These are phyloP conservation scores for Drosophila flavopinicola DNA, from an alignment of 2,888 invertebrate genomes.

Conservation along the genomic window DNA sequence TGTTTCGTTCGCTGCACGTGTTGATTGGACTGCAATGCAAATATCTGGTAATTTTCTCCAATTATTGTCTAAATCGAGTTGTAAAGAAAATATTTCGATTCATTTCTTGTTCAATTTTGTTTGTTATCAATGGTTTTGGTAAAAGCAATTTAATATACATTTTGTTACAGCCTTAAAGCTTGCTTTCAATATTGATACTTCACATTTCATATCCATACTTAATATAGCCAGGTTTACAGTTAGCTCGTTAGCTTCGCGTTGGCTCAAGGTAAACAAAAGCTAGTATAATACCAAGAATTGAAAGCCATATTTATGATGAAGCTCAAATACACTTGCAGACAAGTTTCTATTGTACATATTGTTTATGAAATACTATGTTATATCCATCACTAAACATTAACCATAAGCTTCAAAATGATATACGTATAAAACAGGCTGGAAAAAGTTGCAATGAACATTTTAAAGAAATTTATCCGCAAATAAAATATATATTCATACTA, in stretches of 20 bases:
- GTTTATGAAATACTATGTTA: no score
- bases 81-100: neutral
- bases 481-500: no score
- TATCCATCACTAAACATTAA: no score
- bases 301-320: neutral
- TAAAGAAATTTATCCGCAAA: no score
- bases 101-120: neutral
- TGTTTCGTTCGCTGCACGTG: slow-evolving; percentile 43
- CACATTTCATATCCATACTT: slow-evolving; percentile 3
- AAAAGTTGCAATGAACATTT: no score
- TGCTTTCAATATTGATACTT: slow-evolving; percentile 2
- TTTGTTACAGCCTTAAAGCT: neutral
- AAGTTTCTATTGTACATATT: neutral
- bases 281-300: neutral
- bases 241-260: slow-evolving; percentile 4
- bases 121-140: neutral
- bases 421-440: no score
- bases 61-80: slow-evolving; percentile 13
- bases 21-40: slow-evolving; percentile 41
- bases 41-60: slow-evolving; percentile 39
- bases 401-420: no score
- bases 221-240: neutral
- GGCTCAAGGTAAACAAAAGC: slow-evolving; percentile 1
- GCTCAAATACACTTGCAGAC: neutral
- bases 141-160: neutral